Evolutionary conservation across 2,797 vertebrate genomes (phyloP), one percentile per base, ranked within the genome.

Genomic region (Acomys russatus): DNA sequence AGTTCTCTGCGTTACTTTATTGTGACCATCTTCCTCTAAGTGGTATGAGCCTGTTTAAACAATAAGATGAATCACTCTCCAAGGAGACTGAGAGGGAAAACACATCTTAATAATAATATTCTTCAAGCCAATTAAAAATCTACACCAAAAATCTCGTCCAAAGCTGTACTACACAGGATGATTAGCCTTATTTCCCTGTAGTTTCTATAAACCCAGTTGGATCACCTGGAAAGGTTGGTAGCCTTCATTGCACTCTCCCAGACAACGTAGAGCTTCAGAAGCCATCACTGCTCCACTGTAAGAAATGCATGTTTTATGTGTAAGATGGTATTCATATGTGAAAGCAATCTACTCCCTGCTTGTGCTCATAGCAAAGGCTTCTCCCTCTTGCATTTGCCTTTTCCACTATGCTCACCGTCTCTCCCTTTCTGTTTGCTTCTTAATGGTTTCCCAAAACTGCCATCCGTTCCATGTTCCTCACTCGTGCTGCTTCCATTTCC

Each of bases 81-180:
- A 80, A 90, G 70, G 85, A 96, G n/a, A 66, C 3, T 23, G 33
- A 86, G 59, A 88, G 33, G 56, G 51, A 88, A 86, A 22, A 44
- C 6, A 89, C 85, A 66, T 86, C 51, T 73, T 74, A 77, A 91
- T 6, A 90, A n/a, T n/a, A 73, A 30, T 12, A 95, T 23, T 28
- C 15, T 94, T 77, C n/a, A 79, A 83, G 54, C 22, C 61, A 92
- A 86, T 96, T 94, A 90, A 96, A 91, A 79, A 73, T 78, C 86
- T 87, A 84, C 59, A 92, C 86, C 86, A 66, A 4, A 44, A 86
- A 83, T 86, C 30, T 93, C 74, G 71, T 80, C 54, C 74, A 94
- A 91, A 90, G 25, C 44, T 9, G 38, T 22, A 71, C 17, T 76
- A 38, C 6, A 86, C 20, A 86, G 4, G 59, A 73, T 56, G 20